phyloP scores from a whole-genome alignment of 1,140 invertebrate genomes.

The Lamellibrachia luymesi region DNA sequence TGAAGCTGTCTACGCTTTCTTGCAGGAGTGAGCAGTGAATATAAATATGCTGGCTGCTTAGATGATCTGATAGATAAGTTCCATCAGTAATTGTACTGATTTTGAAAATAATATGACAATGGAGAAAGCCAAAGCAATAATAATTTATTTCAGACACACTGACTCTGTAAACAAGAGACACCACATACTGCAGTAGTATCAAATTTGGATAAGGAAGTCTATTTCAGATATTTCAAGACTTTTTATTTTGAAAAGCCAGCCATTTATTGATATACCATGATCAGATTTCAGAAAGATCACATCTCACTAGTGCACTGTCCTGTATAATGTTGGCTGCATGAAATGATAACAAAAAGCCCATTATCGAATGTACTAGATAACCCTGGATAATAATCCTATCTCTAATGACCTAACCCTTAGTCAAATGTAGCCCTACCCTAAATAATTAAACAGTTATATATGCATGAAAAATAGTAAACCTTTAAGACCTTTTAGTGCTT shows the following conservation, averaged over 20 bases:
- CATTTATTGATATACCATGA: neutral
- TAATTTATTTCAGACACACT: too few relatives aligned
- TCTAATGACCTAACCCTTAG: neutral
- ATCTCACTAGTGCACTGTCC: neutral
- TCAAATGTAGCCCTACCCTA: neutral
- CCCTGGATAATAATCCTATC: neutral
- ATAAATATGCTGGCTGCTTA: too few relatives aligned
- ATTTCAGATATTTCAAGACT: neutral
- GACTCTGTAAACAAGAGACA: too few relatives aligned
- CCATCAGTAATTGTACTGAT: too few relatives aligned
- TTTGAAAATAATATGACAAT: too few relatives aligned
- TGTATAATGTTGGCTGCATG: neutral
- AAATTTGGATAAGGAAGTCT: neutral
- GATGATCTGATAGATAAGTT: too few relatives aligned
- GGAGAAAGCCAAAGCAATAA: too few relatives aligned
- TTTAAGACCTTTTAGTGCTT: neutral
- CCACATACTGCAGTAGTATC: too few relatives aligned
- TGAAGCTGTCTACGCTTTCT: too few relatives aligned
- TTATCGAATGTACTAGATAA: neutral
- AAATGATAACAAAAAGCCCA: neutral
- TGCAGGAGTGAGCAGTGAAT: too few relatives aligned
- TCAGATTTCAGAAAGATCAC: neutral
- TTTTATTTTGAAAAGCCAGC: neutral
- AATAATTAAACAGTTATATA: neutral
- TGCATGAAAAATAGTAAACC: neutral